A percentile compares a stretch with the other conserved stretches of the same genome.
Conservation (phyloP, 2,113 vertebrate genomes). For the Sylvietta virens region DNA sequence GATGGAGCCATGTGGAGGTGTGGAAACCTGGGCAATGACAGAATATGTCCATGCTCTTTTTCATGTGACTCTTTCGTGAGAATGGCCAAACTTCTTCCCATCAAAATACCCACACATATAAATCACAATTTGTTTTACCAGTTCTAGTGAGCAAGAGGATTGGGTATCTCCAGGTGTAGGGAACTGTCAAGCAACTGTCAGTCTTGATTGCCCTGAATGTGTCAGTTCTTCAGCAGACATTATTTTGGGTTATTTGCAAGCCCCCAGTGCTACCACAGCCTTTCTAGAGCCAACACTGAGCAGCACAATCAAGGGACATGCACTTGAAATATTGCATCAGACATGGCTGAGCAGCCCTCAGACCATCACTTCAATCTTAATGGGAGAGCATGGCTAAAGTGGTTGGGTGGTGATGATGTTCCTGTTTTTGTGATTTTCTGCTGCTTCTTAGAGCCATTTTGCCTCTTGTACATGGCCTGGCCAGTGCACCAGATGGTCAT, state of each 20-base stretch:
- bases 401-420: neutral
- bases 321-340: neutral
- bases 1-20: rapidly evolving
- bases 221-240: neutral
- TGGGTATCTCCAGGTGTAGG: neutral
- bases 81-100: neutral
- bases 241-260: neutral
- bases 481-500: neutral
- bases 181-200: rapidly evolving
- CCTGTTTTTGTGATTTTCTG: neutral
- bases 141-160: neutral
- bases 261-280: neutral
- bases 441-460: neutral
- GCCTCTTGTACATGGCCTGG: neutral
- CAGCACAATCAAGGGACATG: rapidly evolving
- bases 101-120: neutral
- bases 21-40: neutral
- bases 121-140: neutral
- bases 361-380: neutral
- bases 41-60: neutral
- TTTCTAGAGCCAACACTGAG: neutral
- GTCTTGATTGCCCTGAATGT: neutral
- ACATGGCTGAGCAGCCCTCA: neutral
- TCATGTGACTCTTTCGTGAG: neutral
- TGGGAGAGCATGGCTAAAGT: neutral